Conservation (phyloP, 2,888 invertebrate genomes). For the Heliconius hortense region DNA sequence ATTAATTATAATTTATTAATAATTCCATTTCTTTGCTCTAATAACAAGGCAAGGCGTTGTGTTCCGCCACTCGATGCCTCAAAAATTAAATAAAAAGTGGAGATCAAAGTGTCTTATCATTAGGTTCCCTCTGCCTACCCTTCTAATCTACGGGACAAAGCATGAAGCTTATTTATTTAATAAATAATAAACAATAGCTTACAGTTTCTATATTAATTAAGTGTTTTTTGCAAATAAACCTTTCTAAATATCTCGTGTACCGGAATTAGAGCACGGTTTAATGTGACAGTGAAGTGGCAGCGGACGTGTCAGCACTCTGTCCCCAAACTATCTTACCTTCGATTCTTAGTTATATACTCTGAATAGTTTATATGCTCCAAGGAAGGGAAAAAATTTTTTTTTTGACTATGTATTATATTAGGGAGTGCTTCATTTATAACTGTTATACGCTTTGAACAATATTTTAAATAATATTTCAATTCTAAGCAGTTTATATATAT, state of each 20-base stretch:
- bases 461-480: too few relatives aligned
- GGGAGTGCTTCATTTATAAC: too few relatives aligned
- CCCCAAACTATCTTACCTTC: conserved; percentile 33
- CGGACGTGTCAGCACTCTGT: conserved; percentile 33
- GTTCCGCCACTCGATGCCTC: too few relatives aligned
- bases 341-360: conserved; percentile 23
- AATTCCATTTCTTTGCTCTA: too few relatives aligned
- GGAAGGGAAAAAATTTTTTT: not conserved
- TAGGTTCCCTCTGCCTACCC: too few relatives aligned
- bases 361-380: conserved; percentile 20
- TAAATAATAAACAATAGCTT: not conserved
- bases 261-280: conserved; percentile 26
- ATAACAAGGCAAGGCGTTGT: too few relatives aligned
- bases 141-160: too few relatives aligned
- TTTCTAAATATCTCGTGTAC: conserved; percentile 1
- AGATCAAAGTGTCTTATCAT: too few relatives aligned
- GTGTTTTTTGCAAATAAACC: not conserved
- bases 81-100: too few relatives aligned
- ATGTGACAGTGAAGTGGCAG: conserved; percentile 37
- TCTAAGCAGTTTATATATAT: too few relatives aligned
- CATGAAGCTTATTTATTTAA: not conserved
- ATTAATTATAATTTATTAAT: too few relatives aligned
- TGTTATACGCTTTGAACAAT: too few relatives aligned
- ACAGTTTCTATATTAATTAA: conserved; percentile 12
- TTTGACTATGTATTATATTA: not conserved